Evolutionary conservation across 92 coral and sea anemone genomes (phyloP).

Genomic region (Bergia puertoricense): DNA sequence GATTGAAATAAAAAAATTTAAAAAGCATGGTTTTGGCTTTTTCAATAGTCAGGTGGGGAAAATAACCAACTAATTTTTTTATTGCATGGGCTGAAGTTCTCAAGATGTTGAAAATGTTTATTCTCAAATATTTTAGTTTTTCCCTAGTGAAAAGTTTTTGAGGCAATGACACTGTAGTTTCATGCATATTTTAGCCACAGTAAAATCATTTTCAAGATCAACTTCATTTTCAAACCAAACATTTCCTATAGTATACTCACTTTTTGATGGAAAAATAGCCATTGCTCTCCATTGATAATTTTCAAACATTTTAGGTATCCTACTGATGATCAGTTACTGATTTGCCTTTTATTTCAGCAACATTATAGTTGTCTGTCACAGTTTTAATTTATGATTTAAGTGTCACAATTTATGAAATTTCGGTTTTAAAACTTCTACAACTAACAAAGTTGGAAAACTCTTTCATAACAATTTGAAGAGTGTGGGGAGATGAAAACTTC

Average conservation of each 20-base stretch:
- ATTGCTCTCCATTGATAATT: not conserved
- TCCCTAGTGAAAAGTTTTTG: no score
- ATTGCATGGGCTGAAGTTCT: no score
- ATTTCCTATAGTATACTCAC: not conserved
- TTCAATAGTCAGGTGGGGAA: no score
- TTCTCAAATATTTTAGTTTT: no score
- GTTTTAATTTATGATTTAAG: not conserved
- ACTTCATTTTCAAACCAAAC: not conserved
- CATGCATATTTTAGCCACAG: not conserved
- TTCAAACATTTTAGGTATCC: not conserved
- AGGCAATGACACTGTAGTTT: no score
- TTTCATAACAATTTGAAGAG: not conserved
- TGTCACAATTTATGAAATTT: not conserved
- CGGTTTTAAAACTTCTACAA: not conserved
- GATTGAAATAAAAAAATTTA: no score
- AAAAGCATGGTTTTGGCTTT: no score
- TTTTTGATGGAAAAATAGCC: not conserved
- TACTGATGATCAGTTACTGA: no score
- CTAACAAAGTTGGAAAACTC: not conserved
- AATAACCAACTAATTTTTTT: no score
- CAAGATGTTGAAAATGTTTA: no score
- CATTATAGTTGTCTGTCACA: no score
- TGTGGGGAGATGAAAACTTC: not conserved
- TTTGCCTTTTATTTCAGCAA: no score
- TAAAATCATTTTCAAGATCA: not conserved